Evolutionary conservation across 2,888 invertebrate species (phyloP).

Genomic region (Xestia rhomboidea): DNA sequence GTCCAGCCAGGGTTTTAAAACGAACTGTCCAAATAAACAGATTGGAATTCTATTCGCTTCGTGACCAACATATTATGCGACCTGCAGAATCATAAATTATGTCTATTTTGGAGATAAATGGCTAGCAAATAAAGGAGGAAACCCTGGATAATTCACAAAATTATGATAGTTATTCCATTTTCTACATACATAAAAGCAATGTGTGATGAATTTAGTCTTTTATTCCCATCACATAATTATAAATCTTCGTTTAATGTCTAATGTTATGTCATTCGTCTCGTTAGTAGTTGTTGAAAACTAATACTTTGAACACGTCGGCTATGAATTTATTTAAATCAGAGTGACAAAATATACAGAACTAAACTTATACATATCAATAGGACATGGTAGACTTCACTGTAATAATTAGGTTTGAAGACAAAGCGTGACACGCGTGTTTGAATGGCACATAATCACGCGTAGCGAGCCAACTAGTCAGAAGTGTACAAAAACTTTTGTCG

Average conservation of each 20-base stretch:
- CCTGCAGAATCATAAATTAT: constrained; percentile 45
- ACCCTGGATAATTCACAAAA: not conserved
- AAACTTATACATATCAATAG: constrained; percentile 13
- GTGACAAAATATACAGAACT: not conserved
- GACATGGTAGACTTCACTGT: not conserved
- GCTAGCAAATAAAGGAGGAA: constrained; percentile 4
- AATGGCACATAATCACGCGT: not conserved
- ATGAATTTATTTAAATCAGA: constrained; percentile 10
- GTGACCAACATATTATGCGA: constrained; percentile 55
- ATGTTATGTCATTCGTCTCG: not conserved
- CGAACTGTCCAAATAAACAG: constrained; percentile 41
- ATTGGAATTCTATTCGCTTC: constrained; percentile 45
- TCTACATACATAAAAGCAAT: not conserved
- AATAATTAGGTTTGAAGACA: not conserved
- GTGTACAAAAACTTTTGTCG: not conserved
- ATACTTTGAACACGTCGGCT: not conserved
- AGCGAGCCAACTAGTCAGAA: not conserved
- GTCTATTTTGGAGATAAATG: constrained; percentile 22
- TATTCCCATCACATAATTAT: not conserved
- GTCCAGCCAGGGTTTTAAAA: constrained; percentile 51
- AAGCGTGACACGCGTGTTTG: not conserved
- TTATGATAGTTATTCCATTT: not conserved
- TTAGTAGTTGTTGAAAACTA: not conserved
- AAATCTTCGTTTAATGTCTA: not conserved
- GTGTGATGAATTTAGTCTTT: not conserved